Conservation (phyloP, 2,888 invertebrate genomes). For the Caenorhabditis angaria region DNA sequence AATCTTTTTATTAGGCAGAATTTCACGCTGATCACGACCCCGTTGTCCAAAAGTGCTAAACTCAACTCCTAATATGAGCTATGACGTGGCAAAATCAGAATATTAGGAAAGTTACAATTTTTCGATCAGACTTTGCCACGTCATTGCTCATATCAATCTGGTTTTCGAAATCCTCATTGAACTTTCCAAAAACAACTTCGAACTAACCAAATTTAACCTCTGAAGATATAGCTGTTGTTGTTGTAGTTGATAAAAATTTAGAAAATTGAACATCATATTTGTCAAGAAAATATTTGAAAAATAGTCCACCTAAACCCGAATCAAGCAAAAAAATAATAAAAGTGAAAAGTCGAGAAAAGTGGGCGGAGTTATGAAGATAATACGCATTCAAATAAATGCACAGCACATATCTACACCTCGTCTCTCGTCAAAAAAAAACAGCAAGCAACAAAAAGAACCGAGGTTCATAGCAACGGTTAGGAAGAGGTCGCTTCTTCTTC, state of each 20-base stretch:
- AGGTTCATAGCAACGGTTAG: constrained; percentile 7
- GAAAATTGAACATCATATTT: background rate
- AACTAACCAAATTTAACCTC: background rate
- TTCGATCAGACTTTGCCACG: too few relatives aligned
- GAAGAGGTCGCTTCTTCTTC: background rate
- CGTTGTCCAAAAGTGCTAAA: too few relatives aligned
- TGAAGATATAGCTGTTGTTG: too few relatives aligned
- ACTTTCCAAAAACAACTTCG: background rate
- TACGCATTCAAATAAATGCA: too few relatives aligned
- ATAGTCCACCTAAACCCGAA: background rate
- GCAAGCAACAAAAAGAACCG: background rate
- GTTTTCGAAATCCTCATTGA: too few relatives aligned
- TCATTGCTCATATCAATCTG: too few relatives aligned
- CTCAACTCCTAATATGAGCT: too few relatives aligned
- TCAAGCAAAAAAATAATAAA: background rate
- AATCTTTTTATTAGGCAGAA: too few relatives aligned
- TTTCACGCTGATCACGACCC: too few relatives aligned
- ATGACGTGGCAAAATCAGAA: too few relatives aligned
- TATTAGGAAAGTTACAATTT: too few relatives aligned
- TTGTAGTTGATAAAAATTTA: background rate
- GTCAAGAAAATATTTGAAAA: too few relatives aligned
- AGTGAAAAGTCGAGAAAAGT: background rate
- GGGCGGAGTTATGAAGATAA: constrained; percentile 3
- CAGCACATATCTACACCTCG: background rate
- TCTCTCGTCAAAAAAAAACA: background rate